Evolutionary conservation across 2,797 vertebrate genomes (phyloP).

Genomic region (Rhodeus uyekii): DNA sequence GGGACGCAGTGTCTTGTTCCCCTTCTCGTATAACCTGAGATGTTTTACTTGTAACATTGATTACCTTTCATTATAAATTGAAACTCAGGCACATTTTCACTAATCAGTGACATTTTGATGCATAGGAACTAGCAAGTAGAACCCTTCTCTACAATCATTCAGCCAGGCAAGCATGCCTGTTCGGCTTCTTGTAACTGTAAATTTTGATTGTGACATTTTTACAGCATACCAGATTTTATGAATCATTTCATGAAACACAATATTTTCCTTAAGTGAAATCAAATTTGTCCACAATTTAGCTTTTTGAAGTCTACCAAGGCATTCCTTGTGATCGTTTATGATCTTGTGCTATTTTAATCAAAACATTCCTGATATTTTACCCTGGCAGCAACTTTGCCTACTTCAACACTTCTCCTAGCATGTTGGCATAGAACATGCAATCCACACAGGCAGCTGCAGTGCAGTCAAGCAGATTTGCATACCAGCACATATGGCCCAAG

Average conservation of each 20-base stretch:
- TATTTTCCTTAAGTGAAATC: background rate
- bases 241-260: background rate
- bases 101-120: slow-evolving; percentile 9
- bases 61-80: slow-evolving; percentile 8
- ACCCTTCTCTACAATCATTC: background rate
- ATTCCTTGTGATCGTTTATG: slow-evolving; percentile 63
- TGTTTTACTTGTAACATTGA: background rate
- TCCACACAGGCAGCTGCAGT: slow-evolving; percentile 90
- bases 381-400: slow-evolving; percentile 85
- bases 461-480: slow-evolving; percentile 86
- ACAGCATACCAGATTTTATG: background rate
- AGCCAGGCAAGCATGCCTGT: background rate
- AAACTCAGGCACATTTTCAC: background rate
- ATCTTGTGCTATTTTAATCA: slow-evolving; percentile 89
- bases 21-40: too few relatives aligned
- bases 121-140: background rate
- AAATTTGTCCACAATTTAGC: background rate
- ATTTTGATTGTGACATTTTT: background rate
- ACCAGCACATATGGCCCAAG: slow-evolving; percentile 78
- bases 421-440: slow-evolving; percentile 87
- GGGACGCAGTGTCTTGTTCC: too few relatives aligned
- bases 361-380: slow-evolving; percentile 85
- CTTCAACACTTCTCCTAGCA: slow-evolving; percentile 87
- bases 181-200: background rate
- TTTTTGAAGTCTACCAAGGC: background rate